Evolutionary conservation across 2,113 vertebrate species (phyloP).

Genomic region (Coptodon bakossiorum): DNA sequence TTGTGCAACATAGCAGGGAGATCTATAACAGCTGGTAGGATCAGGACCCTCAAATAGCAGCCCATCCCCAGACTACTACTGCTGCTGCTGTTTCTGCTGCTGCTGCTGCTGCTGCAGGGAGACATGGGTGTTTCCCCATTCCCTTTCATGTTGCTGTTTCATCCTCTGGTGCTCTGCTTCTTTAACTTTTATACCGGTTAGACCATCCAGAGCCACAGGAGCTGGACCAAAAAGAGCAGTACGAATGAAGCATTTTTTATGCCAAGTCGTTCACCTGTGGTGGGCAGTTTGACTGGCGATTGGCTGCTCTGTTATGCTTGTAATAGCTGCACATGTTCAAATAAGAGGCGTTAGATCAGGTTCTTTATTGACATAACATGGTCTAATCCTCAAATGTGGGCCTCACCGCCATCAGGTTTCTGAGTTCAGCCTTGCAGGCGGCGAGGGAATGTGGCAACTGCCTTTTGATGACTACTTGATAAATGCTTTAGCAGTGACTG

Average conservation of each 20-base stretch:
- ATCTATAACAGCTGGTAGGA: constrained; percentile 81
- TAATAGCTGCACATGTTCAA: not conserved
- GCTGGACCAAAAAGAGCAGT: not conserved
- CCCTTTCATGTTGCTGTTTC: constrained; percentile 52
- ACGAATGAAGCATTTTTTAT: not conserved
- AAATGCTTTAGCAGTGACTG: constrained; percentile 87
- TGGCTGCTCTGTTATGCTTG: not conserved
- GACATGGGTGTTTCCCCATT: constrained; percentile 59
- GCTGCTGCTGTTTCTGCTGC: constrained; percentile 11
- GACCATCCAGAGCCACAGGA: not conserved
- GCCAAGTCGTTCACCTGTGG: not conserved
- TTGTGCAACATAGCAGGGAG: constrained; percentile 63
- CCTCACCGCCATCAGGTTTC: constrained; percentile 26
- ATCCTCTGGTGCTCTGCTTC: constrained; percentile 47
- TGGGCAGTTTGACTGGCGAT: not conserved
- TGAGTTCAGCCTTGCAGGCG: constrained; percentile 78
- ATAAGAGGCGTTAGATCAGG: not conserved
- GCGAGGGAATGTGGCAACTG: constrained; percentile 85
- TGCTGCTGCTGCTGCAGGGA: constrained; percentile 36
- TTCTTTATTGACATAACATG: constrained; percentile 42
- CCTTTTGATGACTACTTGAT: constrained; percentile 82
- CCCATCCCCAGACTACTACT: constrained; percentile 50
- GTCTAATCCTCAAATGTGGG: not conserved
- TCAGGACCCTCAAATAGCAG: constrained; percentile 79
- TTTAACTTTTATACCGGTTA: constrained; percentile 15